A percentile compares a stretch with the other conserved stretches of the same genome.
Conservation (phyloP, 2,113 vertebrate species). For the Elaphurus davidianus region DNA sequence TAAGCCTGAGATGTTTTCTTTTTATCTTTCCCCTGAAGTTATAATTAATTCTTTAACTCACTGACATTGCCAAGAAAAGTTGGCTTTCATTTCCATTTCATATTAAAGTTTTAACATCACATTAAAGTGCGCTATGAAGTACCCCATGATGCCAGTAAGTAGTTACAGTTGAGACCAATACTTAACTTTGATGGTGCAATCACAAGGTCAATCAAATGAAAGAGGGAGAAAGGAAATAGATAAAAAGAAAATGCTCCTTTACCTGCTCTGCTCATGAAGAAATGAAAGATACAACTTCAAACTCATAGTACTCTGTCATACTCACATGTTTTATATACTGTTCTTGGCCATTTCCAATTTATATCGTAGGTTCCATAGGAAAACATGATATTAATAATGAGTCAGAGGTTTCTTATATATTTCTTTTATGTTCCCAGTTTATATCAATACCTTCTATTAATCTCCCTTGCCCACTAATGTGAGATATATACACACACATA, state of each 20-base stretch:
- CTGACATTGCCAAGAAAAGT: constrained; percentile 38
- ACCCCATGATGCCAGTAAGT: constrained; percentile 50
- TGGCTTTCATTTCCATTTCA: constrained; percentile 52
- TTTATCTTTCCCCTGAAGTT: constrained; percentile 42
- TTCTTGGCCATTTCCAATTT: not conserved
- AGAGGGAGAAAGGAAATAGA: not conserved
- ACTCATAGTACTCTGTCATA: not conserved
- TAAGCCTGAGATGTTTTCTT: constrained; percentile 32
- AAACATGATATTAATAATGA: not conserved
- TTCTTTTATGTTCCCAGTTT: not conserved
- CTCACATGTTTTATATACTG: not conserved
- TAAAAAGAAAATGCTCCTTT: constrained; percentile 12
- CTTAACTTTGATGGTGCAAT: constrained; percentile 56
- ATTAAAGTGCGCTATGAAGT: constrained; percentile 41
- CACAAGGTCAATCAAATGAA: constrained; percentile 50
- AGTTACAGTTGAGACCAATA: constrained; percentile 34
- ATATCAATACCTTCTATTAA: not conserved
- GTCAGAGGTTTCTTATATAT: not conserved
- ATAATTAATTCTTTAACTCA: constrained; percentile 61
- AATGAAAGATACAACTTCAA: not conserved
- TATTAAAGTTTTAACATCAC: constrained; percentile 68
- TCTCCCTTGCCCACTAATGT: not conserved
- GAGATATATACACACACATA: not conserved
- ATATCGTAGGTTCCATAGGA: not conserved
- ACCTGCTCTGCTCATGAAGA: not conserved